Conservation (phyloP, 1,140 invertebrate genomes). For the Acromyrmex charruanus region DNA sequence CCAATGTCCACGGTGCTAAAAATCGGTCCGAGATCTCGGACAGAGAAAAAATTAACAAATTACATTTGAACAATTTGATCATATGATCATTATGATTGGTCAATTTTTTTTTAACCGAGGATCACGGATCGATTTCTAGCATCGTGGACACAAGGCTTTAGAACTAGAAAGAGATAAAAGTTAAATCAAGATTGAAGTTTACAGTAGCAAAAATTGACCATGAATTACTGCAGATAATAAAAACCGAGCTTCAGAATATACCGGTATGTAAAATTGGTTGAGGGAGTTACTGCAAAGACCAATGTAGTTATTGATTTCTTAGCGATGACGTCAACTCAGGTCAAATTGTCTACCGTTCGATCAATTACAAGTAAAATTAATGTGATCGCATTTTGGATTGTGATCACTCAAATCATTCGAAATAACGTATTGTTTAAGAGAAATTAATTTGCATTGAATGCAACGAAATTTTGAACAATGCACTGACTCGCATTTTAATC, state of each 20-base stretch:
- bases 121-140: too few relatives aligned
- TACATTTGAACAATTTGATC: too few relatives aligned
- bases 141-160: too few relatives aligned
- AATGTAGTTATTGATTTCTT: conserved; percentile 59
- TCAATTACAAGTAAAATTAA: not conserved
- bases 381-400: not conserved
- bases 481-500: not conserved
- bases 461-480: not conserved
- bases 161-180: too few relatives aligned
- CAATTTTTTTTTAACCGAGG: too few relatives aligned
- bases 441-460: conserved; percentile 34
- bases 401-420: not conserved
- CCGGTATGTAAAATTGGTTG: not conserved
- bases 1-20: too few relatives aligned
- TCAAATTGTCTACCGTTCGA: conserved; percentile 7
- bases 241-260: not conserved
- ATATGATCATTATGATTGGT: too few relatives aligned
- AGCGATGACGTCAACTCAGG: conserved; percentile 52
- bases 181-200: not conserved
- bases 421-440: not conserved
- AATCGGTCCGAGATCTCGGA: too few relatives aligned
- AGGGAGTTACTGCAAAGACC: not conserved
- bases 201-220: not conserved
- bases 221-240: too few relatives aligned
- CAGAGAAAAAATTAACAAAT: too few relatives aligned